phyloP scores from a whole-genome alignment of 1,140 invertebrate species.

The Eriosoma lanigerum region DNA sequence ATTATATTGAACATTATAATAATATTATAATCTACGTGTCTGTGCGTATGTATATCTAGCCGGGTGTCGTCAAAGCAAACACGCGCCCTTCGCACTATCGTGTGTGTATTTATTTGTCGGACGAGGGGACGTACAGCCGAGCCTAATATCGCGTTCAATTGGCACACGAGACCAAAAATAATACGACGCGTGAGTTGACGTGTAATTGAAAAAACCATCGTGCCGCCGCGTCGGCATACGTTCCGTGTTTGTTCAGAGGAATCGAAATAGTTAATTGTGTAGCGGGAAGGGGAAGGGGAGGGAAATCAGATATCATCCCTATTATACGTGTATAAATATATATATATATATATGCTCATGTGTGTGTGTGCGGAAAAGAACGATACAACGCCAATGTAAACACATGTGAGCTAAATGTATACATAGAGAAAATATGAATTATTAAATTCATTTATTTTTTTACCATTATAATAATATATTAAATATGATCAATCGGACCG shows the following conservation, averaged over 20 bases:
- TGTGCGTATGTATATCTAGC: not conserved
- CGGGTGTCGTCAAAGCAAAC: constrained; percentile 46
- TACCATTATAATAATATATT: no score
- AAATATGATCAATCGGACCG: not conserved
- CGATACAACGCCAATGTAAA: no score
- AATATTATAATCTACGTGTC: no score
- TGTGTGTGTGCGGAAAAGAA: not conserved
- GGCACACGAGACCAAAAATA: constrained; percentile 34
- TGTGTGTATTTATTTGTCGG: not conserved
- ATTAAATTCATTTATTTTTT: not conserved
- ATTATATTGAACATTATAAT: not conserved
- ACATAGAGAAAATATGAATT: not conserved
- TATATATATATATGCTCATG: not conserved
- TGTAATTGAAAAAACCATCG: constrained; percentile 36
- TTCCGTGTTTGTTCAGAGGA: constrained; percentile 31
- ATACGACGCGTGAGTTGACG: not conserved
- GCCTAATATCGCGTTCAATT: constrained; percentile 35
- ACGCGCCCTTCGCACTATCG: constrained; percentile 1
- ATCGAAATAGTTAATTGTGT: not conserved
- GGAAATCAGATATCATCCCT: not conserved
- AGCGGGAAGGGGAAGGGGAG: not conserved
- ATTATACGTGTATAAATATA: no score
- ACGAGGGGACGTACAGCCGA: not conserved
- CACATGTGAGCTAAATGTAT: no score
- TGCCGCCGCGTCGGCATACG: constrained; percentile 44